Conservation (phyloP, 2,113 vertebrate genomes). For the Centropus bengalensis region DNA sequence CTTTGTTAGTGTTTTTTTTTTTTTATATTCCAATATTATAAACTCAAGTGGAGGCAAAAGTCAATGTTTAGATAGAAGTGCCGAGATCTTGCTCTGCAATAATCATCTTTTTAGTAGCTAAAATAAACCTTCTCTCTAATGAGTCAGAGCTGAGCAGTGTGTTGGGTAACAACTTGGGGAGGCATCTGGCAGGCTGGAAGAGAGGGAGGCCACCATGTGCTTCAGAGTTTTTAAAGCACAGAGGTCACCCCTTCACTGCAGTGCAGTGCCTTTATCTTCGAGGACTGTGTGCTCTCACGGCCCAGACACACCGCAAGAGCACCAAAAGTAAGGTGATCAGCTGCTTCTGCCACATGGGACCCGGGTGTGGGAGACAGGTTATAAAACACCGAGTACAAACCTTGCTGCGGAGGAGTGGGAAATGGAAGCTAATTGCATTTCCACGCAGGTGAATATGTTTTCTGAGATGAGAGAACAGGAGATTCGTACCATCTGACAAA, state of each 20-base stretch:
- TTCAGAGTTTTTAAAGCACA: not conserved
- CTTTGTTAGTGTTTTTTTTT: not conserved
- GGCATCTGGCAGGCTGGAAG: conserved; percentile 8
- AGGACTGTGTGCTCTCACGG: not conserved
- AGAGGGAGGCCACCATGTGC: not conserved
- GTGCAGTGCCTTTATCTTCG: not conserved
- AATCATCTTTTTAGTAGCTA: not conserved
- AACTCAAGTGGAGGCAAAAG: not conserved
- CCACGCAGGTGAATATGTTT: conserved; percentile 21
- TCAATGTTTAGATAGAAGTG: not conserved
- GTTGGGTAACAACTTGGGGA: not conserved
- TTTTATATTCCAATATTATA: not conserved
- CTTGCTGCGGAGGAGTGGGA: not conserved
- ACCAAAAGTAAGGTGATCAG: not conserved
- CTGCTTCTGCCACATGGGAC: not conserved
- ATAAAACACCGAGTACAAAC: not conserved
- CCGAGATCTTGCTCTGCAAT: not conserved
- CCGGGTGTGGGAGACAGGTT: not conserved
- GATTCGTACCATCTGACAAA: conserved; percentile 22
- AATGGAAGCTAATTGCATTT: conserved; percentile 6
- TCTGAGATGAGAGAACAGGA: conserved; percentile 1
- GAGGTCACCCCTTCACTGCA: not conserved
- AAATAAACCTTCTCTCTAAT: conserved; percentile 12
- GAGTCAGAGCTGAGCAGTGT: not conserved
- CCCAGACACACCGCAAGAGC: not conserved